These are phyloP conservation scores for Lucilia sericata DNA, from an alignment of 1,140 invertebrate genomes.

Conservation along the genomic window DNA sequence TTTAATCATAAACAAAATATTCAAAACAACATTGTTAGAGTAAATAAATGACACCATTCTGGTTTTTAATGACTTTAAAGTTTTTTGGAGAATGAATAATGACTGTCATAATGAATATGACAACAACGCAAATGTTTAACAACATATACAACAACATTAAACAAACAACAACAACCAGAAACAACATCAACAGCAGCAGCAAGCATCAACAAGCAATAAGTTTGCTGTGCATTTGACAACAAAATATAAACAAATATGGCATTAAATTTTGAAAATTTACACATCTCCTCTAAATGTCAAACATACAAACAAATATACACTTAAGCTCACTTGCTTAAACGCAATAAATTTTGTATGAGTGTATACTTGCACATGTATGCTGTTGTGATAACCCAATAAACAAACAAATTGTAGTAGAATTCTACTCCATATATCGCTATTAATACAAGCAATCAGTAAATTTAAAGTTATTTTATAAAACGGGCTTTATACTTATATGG, in stretches of 20 bases:
- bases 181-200: neutral
- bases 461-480: too few relatives aligned
- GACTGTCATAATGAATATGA: slow-evolving; percentile 18
- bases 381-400: too few relatives aligned
- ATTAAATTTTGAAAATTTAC: slow-evolving; percentile 1
- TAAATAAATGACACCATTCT: neutral
- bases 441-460: too few relatives aligned
- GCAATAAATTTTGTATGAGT: neutral
- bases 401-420: too few relatives aligned
- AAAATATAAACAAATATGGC: neutral
- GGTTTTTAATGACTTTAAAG: neutral
- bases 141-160: neutral
- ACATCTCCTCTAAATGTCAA: neutral
- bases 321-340: neutral
- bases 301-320: too few relatives aligned
- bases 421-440: too few relatives aligned
- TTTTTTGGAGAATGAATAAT: neutral
- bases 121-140: slow-evolving; percentile 26
- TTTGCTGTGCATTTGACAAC: neutral
- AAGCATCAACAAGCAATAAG: neutral
- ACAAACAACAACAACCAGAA: neutral
- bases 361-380: neutral
- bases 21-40: too few relatives aligned
- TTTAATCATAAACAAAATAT: too few relatives aligned
- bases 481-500: too few relatives aligned